Evolutionary conservation across 2,797 vertebrate genomes (phyloP), one percentile per base, ranked within the genome.

Genomic region (Chaetophractus vellerosus): DNA sequence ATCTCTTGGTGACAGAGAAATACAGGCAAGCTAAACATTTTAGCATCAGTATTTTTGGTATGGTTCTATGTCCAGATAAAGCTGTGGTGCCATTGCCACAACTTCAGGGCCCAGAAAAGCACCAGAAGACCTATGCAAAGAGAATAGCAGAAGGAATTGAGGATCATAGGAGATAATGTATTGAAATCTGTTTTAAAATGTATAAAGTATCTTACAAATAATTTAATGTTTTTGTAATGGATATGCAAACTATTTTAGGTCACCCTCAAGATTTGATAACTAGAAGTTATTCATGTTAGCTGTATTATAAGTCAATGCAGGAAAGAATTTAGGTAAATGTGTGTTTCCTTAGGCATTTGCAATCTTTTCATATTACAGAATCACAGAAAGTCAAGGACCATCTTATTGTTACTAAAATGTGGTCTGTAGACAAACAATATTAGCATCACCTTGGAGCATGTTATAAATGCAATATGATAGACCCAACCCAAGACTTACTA

Each of bases 141-240:
- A 91, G 19, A 85, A 33, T 26, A 76, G 69, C 21, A 14, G 26
- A 31, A 89, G 38, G 38, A 19, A 92, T 86, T 71, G 48, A 21
- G 52, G 11, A 88, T 88, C 66, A 80, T 75, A 94, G 63, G 33
- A 84, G 66, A 81, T 69, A 23, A 71, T 69, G 9, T 45, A 71
- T 72, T 91, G 45, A 94, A 90, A 64, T 69, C 48, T 69, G 4
- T 81, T 86, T 83, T 23, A 31, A 69, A 88, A 90, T 57, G 31
- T 64, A 92, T 61, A 61, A 95, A 72, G 12, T 45, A 78, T 31
- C 12, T 80, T 82, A 90, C 12, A 57, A 86, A 95, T 74, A 78
- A 83, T 61, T 78, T 52, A 52, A 52, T 68, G 61, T 69, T 93
- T 91, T 11, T 88, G 15, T 59, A 72, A 55, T 41, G 5, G 14